Base-by-base conservation (phyloP, 2,113 vertebrate species). In the Sinosuthora webbiana region DNA sequence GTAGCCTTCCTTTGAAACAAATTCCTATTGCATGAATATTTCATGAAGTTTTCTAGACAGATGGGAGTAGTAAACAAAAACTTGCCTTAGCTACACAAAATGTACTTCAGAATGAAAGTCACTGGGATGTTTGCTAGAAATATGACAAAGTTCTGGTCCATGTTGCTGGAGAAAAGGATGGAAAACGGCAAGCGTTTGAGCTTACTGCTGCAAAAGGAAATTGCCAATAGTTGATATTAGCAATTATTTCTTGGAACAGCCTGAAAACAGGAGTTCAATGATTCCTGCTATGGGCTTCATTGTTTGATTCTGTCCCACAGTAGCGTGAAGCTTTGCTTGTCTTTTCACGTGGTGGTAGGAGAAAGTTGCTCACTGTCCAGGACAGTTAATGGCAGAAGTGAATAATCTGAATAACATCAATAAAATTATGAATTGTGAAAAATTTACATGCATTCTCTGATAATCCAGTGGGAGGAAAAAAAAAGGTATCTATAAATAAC, bases 41-140 rank as follows among this genome's bases (percentile, higher is more conserved):
- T 89, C 49, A 95, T 85, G 15, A 64, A 63, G 37, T 10, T 71
- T 90, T 91, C 62, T 64, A 68, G 65, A 75, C 60, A 84, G 87
- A 91, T 71, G 65, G 56, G 91, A 79, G 14, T 5, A 71, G 56
- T 56, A 94, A 85, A 91, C 77, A 91, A 87, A 95, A 78, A n/a
- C 65, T 71, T 53, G 30, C 39, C 23, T 52, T 85, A 77, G 56
- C 52, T 71, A 63, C 49, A 41, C 31, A 74, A 84, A 84, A 71
- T 56, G 21, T 75, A 42, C 12, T 67, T 89, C 53, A 52, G 65
- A 84, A 55, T 70, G 39, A 52, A 18, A 81, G 30, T 25, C 68
- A 39, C 27, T 82, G 39, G 39, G 7, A 16, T 75, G 8, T 93
- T 82, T 78, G 69, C 74, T 78, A 78, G 56, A 87, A 87, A 85